A percentile compares a stretch with the other conserved stretches of the same genome.
phyloP scores from a whole-genome alignment of 1,140 invertebrate species.

The Heliconius nattereri region DNA sequence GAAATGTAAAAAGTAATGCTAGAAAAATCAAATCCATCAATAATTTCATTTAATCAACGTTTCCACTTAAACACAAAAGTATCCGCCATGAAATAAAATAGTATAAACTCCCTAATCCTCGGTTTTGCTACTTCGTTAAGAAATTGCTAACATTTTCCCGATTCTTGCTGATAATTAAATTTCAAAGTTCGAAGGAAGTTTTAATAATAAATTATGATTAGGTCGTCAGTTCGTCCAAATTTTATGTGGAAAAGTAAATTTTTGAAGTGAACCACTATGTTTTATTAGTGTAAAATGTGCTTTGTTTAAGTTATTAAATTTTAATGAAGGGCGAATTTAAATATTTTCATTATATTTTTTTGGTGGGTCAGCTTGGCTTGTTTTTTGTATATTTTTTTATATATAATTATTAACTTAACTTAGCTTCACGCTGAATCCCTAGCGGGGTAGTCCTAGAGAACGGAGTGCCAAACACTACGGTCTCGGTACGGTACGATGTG shows the following conservation, averaged over 20 bases:
- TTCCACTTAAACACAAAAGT: conserved; percentile 15
- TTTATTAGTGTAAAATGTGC: conserved; percentile 9
- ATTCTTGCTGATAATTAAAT: conserved; percentile 33
- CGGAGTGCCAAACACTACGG: too few species aligned
- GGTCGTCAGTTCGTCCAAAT: conserved; percentile 3
- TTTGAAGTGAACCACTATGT: conserved; percentile 7
- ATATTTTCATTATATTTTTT: background rate
- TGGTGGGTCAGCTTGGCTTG: background rate
- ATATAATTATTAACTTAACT: too few species aligned
- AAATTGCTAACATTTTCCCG: conserved; percentile 30
- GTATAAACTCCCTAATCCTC: conserved; percentile 26
- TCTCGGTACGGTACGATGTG: too few species aligned
- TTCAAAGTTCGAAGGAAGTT: conserved; percentile 32
- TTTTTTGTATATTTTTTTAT: too few species aligned
- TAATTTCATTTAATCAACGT: background rate
- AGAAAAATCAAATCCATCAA: too few species aligned
- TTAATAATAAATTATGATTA: conserved; percentile 38
- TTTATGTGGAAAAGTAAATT: conserved; percentile 7
- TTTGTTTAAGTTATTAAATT: background rate
- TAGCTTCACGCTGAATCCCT: too few species aligned
- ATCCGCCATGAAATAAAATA: conserved; percentile 6
- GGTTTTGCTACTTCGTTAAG: conserved; percentile 30
- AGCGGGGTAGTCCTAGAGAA: too few species aligned
- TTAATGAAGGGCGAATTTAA: background rate
- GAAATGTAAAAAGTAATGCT: background rate